Evolutionary conservation across 2,797 vertebrate species (phyloP).

Genomic region (Chloroceryle amazona): DNA sequence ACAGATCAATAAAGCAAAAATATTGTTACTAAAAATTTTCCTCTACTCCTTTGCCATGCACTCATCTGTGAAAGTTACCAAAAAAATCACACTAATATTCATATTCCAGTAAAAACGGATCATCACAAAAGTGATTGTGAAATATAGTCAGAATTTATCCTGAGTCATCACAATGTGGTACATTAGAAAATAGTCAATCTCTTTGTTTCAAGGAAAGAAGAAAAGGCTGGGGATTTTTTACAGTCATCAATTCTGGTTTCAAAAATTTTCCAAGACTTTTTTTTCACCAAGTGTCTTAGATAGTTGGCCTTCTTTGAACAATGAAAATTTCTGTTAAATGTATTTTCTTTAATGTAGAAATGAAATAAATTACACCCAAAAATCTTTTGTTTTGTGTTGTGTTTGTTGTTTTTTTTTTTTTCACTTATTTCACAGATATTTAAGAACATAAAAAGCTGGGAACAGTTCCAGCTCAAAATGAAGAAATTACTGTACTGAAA

Average conservation of each 20-base stretch:
- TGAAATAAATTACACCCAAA: background rate
- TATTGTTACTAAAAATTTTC: background rate
- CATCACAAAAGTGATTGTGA: background rate
- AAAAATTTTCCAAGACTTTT: background rate
- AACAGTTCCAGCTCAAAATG: constrained; percentile 36
- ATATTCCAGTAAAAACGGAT: background rate
- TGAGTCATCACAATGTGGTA: background rate
- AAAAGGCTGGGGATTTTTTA: background rate
- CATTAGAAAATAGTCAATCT: background rate
- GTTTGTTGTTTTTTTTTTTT: background rate
- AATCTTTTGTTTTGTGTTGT: background rate
- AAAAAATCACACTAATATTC: background rate
- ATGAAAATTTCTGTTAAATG: background rate
- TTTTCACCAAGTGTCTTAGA: rapidly evolving
- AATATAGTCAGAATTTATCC: background rate
- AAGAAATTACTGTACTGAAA: constrained; percentile 1
- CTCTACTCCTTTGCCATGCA: background rate
- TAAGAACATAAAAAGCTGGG: constrained; percentile 35
- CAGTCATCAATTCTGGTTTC: background rate
- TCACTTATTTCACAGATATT: background rate
- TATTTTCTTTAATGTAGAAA: background rate
- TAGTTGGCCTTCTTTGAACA: rapidly evolving
- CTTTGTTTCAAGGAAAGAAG: background rate
- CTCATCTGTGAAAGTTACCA: rapidly evolving
- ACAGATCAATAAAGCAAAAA: background rate